A percentile compares a stretch with the other conserved stretches of the same genome.
Conservation (phyloP, 2,888 invertebrate genomes). For the Leucophenga montana region DNA sequence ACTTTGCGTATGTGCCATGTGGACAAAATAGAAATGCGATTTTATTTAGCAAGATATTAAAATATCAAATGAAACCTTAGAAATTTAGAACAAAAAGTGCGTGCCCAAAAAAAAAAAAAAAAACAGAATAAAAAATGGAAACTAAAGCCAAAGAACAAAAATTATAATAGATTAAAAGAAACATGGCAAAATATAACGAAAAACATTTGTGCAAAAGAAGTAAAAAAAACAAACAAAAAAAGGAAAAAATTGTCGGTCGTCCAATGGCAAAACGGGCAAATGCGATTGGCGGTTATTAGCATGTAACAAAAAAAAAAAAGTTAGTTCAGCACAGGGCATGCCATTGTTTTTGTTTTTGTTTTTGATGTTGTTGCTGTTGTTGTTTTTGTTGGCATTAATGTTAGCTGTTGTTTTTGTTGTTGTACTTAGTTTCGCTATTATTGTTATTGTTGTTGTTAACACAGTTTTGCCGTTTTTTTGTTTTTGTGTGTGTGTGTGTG, state of each 20-base stretch:
- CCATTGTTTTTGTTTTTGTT: slow-evolving; percentile 28
- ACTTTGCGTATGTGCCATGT: background rate
- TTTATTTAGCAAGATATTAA: too few species aligned
- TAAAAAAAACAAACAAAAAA: too few species aligned
- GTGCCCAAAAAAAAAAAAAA: slow-evolving; percentile 20
- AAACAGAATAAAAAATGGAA: slow-evolving; percentile 13
- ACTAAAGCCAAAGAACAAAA: background rate
- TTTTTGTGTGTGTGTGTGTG: background rate
- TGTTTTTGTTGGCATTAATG: slow-evolving; percentile 26
- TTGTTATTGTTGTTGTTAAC: slow-evolving; percentile 24
- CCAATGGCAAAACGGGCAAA: slow-evolving; percentile 14
- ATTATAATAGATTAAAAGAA: background rate
- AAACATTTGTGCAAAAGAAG: background rate
- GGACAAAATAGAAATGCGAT: slow-evolving; percentile 22
- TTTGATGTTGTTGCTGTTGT: slow-evolving; percentile 28
- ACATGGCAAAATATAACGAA: background rate
- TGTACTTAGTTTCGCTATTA: slow-evolving; percentile 19
- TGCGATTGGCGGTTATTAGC: slow-evolving; percentile 22
- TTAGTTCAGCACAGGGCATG: background rate
- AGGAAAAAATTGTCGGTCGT: background rate
- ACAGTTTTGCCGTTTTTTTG: slow-evolving; percentile 3
- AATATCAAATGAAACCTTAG: slow-evolving; percentile 6
- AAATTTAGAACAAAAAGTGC: slow-evolving; percentile 30
- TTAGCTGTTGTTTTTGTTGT: slow-evolving; percentile 28
- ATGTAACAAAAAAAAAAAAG: slow-evolving; percentile 13